These are phyloP conservation scores for Ochropleura leucogaster DNA, from an alignment of 2,888 invertebrate genomes.

Conservation along the genomic window DNA sequence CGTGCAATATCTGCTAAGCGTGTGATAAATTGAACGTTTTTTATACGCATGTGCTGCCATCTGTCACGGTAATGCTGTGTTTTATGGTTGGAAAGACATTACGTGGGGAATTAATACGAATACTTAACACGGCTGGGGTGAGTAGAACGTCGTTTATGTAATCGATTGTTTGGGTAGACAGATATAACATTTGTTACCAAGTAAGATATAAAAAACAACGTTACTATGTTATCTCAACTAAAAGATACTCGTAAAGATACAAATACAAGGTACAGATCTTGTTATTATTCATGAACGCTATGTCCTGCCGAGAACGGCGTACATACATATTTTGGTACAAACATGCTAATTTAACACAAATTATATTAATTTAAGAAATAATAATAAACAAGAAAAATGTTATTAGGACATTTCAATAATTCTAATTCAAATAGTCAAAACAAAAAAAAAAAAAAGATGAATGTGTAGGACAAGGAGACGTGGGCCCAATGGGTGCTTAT, in stretches of 20 bases:
- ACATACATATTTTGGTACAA: too few species aligned
- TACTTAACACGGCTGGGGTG: background rate
- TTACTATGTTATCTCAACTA: background rate
- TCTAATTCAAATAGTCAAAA: too few species aligned
- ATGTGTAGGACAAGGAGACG: background rate
- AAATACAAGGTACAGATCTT: too few species aligned
- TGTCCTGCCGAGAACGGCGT: too few species aligned
- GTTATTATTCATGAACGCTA: too few species aligned
- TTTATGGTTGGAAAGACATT: constrained; percentile 13
- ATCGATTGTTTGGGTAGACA: background rate
- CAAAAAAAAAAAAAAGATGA: background rate
- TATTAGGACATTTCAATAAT: too few species aligned
- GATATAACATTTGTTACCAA: background rate
- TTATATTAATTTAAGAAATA: too few species aligned
- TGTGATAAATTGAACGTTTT: background rate
- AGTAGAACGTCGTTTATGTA: background rate
- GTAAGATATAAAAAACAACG: background rate
- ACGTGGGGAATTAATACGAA: background rate
- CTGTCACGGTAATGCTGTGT: constrained; percentile 26
- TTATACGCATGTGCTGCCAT: background rate
- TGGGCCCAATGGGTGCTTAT: background rate
- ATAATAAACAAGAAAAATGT: too few species aligned
- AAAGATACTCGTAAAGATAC: background rate
- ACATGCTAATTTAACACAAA: too few species aligned
- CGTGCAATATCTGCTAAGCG: background rate